Conservation (phyloP, 1,140 invertebrate species). For the Rhopalosiphum padi region DNA sequence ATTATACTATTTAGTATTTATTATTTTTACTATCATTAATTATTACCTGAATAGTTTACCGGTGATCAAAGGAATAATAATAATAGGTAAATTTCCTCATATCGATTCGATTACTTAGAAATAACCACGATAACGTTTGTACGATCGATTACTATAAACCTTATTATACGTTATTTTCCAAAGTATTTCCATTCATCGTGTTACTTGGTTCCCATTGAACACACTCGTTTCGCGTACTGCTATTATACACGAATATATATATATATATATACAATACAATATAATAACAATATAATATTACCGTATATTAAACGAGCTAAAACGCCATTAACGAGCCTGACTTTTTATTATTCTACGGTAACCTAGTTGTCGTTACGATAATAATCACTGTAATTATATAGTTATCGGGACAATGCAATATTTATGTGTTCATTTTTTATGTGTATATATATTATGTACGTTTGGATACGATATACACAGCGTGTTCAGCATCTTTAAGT, state of each 20-base stretch:
- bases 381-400: slow-evolving; percentile 17
- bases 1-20: background rate
- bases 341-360: slow-evolving; percentile 23
- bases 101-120: slow-evolving; percentile 30
- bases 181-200: slow-evolving; percentile 52
- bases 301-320: background rate
- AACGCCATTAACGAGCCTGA: slow-evolving; percentile 9
- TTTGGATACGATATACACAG: background rate
- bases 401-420: slow-evolving; percentile 17
- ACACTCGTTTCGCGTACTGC: background rate
- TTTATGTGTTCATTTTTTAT: background rate
- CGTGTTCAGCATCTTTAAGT: slow-evolving; percentile 33
- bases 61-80: slow-evolving; percentile 49
- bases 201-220: slow-evolving; percentile 42
- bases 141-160: slow-evolving; percentile 28
- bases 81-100: slow-evolving; percentile 40
- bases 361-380: slow-evolving; percentile 31
- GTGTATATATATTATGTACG: background rate
- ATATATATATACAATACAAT: background rate
- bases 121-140: slow-evolving; percentile 18
- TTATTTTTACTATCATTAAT: slow-evolving; percentile 16
- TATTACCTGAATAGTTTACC: slow-evolving; percentile 1
- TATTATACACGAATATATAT: background rate
- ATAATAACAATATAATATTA: background rate
- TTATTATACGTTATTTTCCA: background rate